These are phyloP conservation scores for Apodemus agrarius DNA, from an alignment of 2,797 vertebrate genomes.

Conservation along the genomic window DNA sequence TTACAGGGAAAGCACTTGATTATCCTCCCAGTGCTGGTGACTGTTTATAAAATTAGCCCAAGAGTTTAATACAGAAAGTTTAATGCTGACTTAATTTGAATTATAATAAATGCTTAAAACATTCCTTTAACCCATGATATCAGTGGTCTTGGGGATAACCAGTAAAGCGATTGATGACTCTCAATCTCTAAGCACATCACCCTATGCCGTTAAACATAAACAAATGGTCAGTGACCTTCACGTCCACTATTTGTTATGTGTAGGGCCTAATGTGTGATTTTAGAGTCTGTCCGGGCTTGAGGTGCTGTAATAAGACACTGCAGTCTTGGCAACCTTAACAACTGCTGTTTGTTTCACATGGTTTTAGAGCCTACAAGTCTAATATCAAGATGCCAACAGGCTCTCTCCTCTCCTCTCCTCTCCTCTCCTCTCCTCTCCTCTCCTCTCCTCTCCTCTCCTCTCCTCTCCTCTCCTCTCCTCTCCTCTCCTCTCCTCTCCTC, in stretches of 20 bases:
- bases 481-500: no score
- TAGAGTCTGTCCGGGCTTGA: not conserved
- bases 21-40: not conserved
- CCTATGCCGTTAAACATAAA: not conserved
- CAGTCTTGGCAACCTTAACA: not conserved
- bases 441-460: no score
- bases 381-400: not conserved
- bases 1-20: not conserved
- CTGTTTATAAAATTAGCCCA: slow-evolving; percentile 50
- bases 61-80: slow-evolving; percentile 37
- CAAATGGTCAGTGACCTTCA: not conserved
- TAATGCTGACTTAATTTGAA: not conserved
- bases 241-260: not conserved
- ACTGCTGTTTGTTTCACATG: not conserved
- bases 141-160: not conserved
- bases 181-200: not conserved
- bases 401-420: no score
- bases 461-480: no score
- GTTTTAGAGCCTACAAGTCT: not conserved
- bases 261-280: not conserved
- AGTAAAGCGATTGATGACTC: not conserved
- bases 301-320: not conserved
- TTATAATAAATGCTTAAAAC: slow-evolving; percentile 46
- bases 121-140: not conserved
- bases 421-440: no score